Percentiles rank a stretch among this genome's conserved stretches.
phyloP scores from a whole-genome alignment of 2,113 vertebrate species.

The Poeciliopsis turrubarensis region DNA sequence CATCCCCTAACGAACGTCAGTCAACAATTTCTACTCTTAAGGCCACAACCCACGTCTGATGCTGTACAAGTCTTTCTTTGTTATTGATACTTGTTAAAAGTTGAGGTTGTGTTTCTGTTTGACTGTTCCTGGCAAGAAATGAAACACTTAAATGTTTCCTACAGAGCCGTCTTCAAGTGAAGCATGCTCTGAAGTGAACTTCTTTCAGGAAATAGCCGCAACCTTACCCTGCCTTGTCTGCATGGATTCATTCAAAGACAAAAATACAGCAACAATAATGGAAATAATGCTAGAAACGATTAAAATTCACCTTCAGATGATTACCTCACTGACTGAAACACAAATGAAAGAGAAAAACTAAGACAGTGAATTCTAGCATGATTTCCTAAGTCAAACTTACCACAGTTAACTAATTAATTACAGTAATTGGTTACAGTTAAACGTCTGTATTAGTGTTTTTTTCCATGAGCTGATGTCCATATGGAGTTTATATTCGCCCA shows the following conservation, averaged over 20 bases:
- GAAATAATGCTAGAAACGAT: not conserved
- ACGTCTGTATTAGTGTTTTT: not conserved
- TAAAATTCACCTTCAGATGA: fast-evolving
- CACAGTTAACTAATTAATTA: not conserved
- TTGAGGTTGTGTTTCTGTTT: not conserved
- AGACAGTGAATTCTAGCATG: not conserved
- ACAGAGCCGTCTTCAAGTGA: not conserved
- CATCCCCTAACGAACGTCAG: not conserved
- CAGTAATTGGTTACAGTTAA: not conserved
- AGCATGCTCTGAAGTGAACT: not conserved
- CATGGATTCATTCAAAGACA: not conserved
- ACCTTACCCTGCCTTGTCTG: not conserved
- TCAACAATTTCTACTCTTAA: constrained; percentile 1
- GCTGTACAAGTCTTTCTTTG: constrained; percentile 7
- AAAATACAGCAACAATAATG: constrained; percentile 6
- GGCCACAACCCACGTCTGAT: constrained; percentile 8
- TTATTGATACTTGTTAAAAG: not conserved
- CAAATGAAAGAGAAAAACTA: too few relatives aligned
- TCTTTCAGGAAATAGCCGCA: constrained; percentile 28
- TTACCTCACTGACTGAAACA: not conserved
- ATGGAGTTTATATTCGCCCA: not conserved
- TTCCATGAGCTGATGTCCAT: not conserved
- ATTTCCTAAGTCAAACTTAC: not conserved
- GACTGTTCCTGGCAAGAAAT: constrained; percentile 11
- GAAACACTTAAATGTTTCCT: constrained; percentile 11